Conservation (phyloP, 2,113 vertebrate genomes). For the Limnothrissa miodon region DNA sequence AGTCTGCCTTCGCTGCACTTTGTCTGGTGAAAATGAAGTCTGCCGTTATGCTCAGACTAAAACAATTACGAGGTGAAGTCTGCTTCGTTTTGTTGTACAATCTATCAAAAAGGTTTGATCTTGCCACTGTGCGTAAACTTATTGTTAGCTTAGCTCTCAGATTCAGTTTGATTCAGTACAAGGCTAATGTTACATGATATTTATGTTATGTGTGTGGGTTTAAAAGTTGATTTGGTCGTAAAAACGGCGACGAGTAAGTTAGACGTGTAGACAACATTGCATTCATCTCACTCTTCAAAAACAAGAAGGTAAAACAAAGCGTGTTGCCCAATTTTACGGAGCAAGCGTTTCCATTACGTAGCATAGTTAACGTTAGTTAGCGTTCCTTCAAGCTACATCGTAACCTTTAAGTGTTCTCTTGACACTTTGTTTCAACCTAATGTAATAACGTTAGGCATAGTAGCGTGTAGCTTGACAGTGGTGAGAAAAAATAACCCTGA, state of each 20-base stretch:
- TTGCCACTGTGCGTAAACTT: background rate
- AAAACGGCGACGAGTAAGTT: background rate
- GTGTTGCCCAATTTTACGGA: background rate
- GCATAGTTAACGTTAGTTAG: slow-evolving; percentile 16
- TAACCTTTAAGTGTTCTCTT: background rate
- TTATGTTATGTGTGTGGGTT: background rate
- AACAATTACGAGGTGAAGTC: background rate
- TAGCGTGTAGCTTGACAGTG: background rate
- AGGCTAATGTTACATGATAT: background rate
- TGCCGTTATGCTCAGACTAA: background rate
- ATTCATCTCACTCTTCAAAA: background rate
- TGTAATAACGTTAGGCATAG: too few relatives aligned
- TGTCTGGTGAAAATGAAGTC: background rate
- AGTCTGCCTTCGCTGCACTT: slow-evolving; percentile 40
- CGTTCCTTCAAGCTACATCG: background rate
- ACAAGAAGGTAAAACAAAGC: background rate
- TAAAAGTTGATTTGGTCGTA: background rate
- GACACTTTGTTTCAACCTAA: background rate
- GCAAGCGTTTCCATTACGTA: slow-evolving; percentile 8
- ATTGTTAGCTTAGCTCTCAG: slow-evolving; percentile 15
- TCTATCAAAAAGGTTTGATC: background rate
- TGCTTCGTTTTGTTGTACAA: background rate
- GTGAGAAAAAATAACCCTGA: background rate
- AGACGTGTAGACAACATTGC: background rate
- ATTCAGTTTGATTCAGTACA: background rate